Conservation (phyloP, 2,888 invertebrate species). For the Phortica okadai region DNA sequence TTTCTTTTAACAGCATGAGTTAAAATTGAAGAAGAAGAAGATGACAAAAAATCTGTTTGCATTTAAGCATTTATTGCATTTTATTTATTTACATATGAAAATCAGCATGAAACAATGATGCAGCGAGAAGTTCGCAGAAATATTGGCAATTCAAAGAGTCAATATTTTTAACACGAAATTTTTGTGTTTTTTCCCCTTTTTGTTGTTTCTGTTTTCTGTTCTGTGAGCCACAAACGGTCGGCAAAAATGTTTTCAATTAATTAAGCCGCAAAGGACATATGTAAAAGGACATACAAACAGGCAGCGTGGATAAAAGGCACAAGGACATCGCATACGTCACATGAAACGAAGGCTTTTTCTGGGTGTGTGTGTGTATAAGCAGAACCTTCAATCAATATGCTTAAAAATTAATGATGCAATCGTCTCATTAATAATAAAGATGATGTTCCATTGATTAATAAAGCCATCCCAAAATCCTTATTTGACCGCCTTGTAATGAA, state of each 20-base stretch:
- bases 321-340: neutral
- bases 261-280: constrained; percentile 59
- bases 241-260: constrained; percentile 67
- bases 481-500: neutral
- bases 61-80: constrained; percentile 22
- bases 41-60: neutral
- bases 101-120: neutral
- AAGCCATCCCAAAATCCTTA: constrained; percentile 11
- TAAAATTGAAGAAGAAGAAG: neutral
- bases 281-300: neutral
- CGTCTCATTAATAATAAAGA: constrained; percentile 27
- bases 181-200: constrained; percentile 23
- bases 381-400: neutral
- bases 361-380: neutral
- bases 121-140: neutral
- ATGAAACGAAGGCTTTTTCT: neutral
- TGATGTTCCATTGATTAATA: constrained; percentile 24
- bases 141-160: constrained; percentile 11
- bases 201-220: neutral
- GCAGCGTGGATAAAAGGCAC: neutral
- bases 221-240: constrained; percentile 52
- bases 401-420: constrained; percentile 31
- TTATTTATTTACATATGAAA: constrained; percentile 28
- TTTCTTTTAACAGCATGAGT: neutral
- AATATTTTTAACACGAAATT: constrained; percentile 17